Evolutionary conservation across 37 sponge, comb jelly and placozoan species (phyloP), one percentile per base, ranked within the genome.

Genomic region (Aphrocallistes beatrix): DNA sequence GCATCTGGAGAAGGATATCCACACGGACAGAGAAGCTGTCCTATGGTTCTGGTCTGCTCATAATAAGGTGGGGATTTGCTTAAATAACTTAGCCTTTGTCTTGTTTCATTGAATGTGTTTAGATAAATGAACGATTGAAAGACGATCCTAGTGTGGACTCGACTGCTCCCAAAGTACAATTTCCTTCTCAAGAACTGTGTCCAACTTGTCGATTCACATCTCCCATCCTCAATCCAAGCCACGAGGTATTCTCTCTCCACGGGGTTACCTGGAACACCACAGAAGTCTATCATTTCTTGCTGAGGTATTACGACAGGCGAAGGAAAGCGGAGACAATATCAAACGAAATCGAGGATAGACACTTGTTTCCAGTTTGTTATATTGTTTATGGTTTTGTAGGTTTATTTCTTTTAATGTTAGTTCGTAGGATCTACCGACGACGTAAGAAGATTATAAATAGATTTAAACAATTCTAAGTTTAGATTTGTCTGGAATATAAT

Each of bases 1-100:
- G 45, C 30, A 81, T 0, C 37, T 90, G 51, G 39, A 38, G 38
- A 37, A 48, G 13, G 48, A 84, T 21, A 23, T 88, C 28, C 36
- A 50, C 6, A 81, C 86, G 36, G 88, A 90, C 39, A 90, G 87
- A n/a, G 92, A 95, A 25, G 96, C 94, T 13, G 87, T 98, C 1
- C 38, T 98, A 37, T 95, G 96, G 94, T 87, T 93, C 60, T 98
- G 99, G 99, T 84, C 88, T 36, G 94, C 93, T 0, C 99, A 98
- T 83, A 98, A 98, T 81, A 36, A 17, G 16, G 94, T 93, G n/a
- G 17, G 3, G 3, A 9, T 36, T 69, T 84, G 13, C 49, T 17
- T 30, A 60, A 30, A 60, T 60, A 39, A 98, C 90, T 83, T 36
- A 28, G 38, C 51, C 96, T 0, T 83, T 95, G 60, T 19, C 16